phyloP scores from a whole-genome alignment of 1,140 invertebrate genomes.

The Cydia strobilella region DNA sequence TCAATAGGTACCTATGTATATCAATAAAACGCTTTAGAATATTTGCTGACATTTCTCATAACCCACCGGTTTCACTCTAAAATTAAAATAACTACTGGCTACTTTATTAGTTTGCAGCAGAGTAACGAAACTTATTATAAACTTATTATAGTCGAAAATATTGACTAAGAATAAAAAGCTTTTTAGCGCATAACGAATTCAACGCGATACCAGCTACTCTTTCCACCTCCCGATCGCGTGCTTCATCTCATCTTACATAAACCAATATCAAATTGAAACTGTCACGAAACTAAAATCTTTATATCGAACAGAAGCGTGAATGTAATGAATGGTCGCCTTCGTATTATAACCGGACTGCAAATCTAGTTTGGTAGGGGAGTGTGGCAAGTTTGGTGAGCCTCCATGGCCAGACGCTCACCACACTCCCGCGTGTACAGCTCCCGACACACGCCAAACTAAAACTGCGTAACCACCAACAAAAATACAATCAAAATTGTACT shows the following conservation, averaged over 20 bases:
- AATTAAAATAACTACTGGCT: too few relatives aligned
- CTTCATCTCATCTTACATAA: slow-evolving; percentile 42
- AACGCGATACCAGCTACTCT: background rate
- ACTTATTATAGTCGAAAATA: too few relatives aligned
- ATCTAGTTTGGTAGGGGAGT: slow-evolving; percentile 77
- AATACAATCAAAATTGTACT: slow-evolving; percentile 37
- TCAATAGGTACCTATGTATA: too few relatives aligned
- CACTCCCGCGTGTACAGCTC: slow-evolving; percentile 68
- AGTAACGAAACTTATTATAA: too few relatives aligned
- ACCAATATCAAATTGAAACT: slow-evolving; percentile 39
- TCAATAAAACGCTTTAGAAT: too few relatives aligned
- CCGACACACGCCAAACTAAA: slow-evolving; percentile 41
- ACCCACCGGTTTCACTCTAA: too few relatives aligned
- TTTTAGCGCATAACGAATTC: background rate
- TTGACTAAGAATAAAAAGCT: background rate
- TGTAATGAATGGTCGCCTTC: slow-evolving; percentile 72
- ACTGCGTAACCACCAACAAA: slow-evolving; percentile 44
- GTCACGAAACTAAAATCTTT: slow-evolving; percentile 62
- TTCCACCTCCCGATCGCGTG: background rate
- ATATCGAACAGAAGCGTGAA: slow-evolving; percentile 66
- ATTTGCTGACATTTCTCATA: too few relatives aligned
- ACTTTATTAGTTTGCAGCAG: too few relatives aligned
- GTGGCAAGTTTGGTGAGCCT: slow-evolving; percentile 77
- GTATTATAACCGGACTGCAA: slow-evolving; percentile 77
- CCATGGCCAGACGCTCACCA: slow-evolving; percentile 76